Percentiles rank a stretch among this genome's conserved stretches.
phyloP scores from a whole-genome alignment of 2,888 invertebrate genomes.

The Leptopilina myrica region DNA sequence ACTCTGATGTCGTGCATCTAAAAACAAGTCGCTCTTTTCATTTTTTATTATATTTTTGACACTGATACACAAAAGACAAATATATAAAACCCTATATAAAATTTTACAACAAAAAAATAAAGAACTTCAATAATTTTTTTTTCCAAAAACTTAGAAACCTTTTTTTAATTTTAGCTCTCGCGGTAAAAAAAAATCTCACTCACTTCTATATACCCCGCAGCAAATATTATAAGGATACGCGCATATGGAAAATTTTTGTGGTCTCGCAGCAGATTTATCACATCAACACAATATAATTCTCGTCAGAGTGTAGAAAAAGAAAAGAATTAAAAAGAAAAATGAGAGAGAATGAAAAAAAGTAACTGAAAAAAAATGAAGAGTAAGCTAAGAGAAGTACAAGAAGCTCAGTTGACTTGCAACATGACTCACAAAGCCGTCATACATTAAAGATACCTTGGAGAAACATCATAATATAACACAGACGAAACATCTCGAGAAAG shows the following conservation, averaged over 20 bases:
- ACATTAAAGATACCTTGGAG: constrained; percentile 41
- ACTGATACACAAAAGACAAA: too few relatives aligned
- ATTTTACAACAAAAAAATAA: not conserved
- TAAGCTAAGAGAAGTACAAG: constrained; percentile 15
- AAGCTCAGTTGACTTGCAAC: constrained; percentile 34
- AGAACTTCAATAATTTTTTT: not conserved
- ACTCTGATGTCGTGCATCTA: too few relatives aligned
- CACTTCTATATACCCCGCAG: not conserved
- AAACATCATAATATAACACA: not conserved
- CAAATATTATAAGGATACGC: not conserved
- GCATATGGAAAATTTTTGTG: not conserved
- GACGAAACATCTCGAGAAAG: constrained; percentile 16
- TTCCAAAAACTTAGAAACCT: not conserved
- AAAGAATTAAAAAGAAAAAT: not conserved
- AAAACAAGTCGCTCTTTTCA: too few relatives aligned
- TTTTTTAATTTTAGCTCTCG: not conserved
- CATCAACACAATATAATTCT: not conserved
- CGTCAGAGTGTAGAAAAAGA: not conserved
- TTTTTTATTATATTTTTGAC: too few relatives aligned
- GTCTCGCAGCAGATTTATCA: not conserved
- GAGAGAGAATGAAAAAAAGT: not conserved
- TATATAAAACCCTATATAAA: too few relatives aligned
- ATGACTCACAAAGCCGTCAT: constrained; percentile 46
- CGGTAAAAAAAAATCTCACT: not conserved
- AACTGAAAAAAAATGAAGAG: not conserved